A percentile compares a stretch with the other conserved stretches of the same genome.
Conservation (phyloP, 2,888 invertebrate genomes). For the Lasioglossum marginatum region DNA sequence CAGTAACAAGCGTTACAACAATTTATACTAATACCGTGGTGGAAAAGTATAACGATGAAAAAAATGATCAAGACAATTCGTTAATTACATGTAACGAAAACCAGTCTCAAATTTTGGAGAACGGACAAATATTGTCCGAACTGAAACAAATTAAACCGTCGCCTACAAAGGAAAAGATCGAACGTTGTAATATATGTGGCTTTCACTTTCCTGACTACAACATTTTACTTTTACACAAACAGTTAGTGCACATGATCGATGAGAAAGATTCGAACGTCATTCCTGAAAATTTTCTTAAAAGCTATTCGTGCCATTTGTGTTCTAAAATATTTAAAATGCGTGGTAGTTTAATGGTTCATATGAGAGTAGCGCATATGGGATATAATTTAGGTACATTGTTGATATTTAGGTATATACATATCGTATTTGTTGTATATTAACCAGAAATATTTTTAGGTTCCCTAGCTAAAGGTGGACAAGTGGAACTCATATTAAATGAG, state of each 20-base stretch:
- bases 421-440: constrained; percentile 32
- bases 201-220: constrained; percentile 89
- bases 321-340: constrained; percentile 92
- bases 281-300: constrained; percentile 83
- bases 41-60: constrained; percentile 34
- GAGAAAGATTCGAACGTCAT: constrained; percentile 72
- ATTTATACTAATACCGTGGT: constrained; percentile 14
- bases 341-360: constrained; percentile 92
- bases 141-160: constrained; percentile 65
- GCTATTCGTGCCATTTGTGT: constrained; percentile 91
- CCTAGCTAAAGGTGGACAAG: constrained; percentile 70
- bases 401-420: constrained; percentile 23
- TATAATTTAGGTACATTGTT: constrained; percentile 78
- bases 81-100: constrained; percentile 23
- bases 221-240: constrained; percentile 90
- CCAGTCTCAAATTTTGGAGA: constrained; percentile 28
- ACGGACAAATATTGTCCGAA: constrained; percentile 57
- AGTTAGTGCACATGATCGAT: constrained; percentile 86
- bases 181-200: constrained; percentile 90
- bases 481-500: constrained; percentile 71
- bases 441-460: constrained; percentile 62
- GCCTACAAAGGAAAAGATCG: constrained; percentile 83
- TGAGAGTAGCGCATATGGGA: constrained; percentile 91
- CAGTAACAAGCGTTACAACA: constrained; percentile 10
- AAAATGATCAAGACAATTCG: constrained; percentile 31